A percentile compares a stretch with the other conserved stretches of the same genome.
Conservation (phyloP, 2,888 invertebrate species). For the Plagodis dolabraria region DNA sequence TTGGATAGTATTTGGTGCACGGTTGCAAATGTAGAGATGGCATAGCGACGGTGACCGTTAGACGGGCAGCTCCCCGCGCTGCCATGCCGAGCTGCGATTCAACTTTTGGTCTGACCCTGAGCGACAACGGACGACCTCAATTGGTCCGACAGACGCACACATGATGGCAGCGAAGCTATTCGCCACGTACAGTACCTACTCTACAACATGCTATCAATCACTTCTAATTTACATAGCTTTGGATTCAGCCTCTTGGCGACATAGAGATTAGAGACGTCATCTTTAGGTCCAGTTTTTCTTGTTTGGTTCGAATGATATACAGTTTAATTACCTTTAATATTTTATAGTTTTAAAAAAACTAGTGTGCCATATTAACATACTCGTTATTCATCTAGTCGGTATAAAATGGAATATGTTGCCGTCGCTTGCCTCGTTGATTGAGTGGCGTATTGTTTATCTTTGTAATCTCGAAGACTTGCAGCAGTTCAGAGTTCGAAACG, state of each 20-base stretch:
- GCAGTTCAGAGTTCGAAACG: no score
- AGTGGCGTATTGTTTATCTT: no score
- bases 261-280: neutral
- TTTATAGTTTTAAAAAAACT: no score
- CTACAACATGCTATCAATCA: conserved; percentile 41
- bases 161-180: conserved; percentile 16
- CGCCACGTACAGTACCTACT: conserved; percentile 31
- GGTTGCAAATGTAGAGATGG: conserved; percentile 43
- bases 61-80: conserved; percentile 35
- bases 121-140: conserved; percentile 44
- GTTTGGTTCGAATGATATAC: neutral
- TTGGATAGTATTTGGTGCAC: conserved; percentile 30
- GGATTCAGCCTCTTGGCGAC: neutral
- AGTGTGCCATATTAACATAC: no score
- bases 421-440: no score
- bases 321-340: no score
- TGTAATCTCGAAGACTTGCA: no score
- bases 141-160: conserved; percentile 36
- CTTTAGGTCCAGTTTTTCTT: neutral
- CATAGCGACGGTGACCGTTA: conserved; percentile 54
- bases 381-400: no score
- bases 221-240: conserved; percentile 31
- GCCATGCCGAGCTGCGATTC: conserved; percentile 26
- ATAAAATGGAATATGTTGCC: no score
- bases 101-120: conserved; percentile 55